A percentile compares a stretch with the other conserved stretches of the same genome.
phyloP scores from a whole-genome alignment of 1,140 invertebrate species.

The Zaprionus vittiger region DNA sequence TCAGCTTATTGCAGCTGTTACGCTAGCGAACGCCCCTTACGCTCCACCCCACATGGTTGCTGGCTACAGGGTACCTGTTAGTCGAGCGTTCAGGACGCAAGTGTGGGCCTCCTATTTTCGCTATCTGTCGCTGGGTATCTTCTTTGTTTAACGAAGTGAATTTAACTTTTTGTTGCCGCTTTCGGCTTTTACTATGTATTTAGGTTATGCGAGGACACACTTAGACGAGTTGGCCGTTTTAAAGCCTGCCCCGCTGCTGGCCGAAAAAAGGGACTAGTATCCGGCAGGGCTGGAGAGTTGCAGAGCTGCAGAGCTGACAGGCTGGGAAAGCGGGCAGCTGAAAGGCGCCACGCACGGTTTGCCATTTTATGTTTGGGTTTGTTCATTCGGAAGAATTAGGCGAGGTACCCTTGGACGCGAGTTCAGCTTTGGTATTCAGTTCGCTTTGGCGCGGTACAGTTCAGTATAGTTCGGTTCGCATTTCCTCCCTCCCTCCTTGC shows the following conservation, averaged over 20 bases:
- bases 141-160: conserved; percentile 61
- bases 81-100: not conserved
- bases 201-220: conserved; percentile 37
- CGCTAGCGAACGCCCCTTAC: not conserved
- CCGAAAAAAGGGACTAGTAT: conserved; percentile 1
- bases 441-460: conserved; percentile 12
- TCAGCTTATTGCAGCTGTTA: not conserved
- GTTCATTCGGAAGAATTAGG: conserved; percentile 69
- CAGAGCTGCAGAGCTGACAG: not conserved
- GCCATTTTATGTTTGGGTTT: conserved; percentile 53
- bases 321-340: conserved; percentile 14
- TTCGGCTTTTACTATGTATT: conserved; percentile 57
- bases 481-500: not conserved
- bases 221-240: conserved; percentile 35
- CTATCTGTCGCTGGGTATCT: conserved; percentile 5
- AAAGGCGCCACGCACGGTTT: conserved; percentile 27
- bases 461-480: conserved; percentile 1
- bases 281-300: not conserved
- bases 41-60: no score
- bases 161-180: conserved; percentile 65
- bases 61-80: conserved; percentile 5
- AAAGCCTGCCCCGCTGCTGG: conserved; percentile 26
- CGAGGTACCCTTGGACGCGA: conserved; percentile 22
- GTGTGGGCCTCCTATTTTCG: no score
- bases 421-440: conserved; percentile 8